These are phyloP conservation scores for Drosophila cardini DNA, from an alignment of 1,140 invertebrate genomes.

Conservation along the genomic window DNA sequence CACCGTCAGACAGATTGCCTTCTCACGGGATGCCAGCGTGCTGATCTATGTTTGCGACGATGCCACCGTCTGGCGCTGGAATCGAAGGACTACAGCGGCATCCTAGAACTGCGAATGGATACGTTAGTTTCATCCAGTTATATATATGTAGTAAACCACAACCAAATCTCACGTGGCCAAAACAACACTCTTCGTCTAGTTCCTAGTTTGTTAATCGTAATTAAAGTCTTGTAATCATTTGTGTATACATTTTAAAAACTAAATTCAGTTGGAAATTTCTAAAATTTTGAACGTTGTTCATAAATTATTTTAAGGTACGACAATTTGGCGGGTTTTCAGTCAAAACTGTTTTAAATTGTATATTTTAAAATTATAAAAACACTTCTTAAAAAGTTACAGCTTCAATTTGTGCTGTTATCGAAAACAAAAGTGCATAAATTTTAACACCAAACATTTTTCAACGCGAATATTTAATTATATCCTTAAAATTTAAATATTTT, in stretches of 20 bases:
- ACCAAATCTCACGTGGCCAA: slow-evolving; percentile 80
- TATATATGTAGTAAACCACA: slow-evolving; percentile 38
- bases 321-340: too few relatives aligned
- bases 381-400: too few relatives aligned
- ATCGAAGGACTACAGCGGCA: slow-evolving; percentile 84
- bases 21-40: slow-evolving; percentile 94
- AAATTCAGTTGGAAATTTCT: background rate
- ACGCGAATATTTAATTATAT: too few relatives aligned
- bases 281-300: too few relatives aligned
- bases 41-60: slow-evolving; percentile 91
- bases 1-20: slow-evolving; percentile 94
- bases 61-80: slow-evolving; percentile 98
- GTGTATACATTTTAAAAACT: background rate
- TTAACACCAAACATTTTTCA: too few relatives aligned
- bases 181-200: slow-evolving; percentile 54
- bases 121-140: background rate
- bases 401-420: background rate
- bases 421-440: background rate
- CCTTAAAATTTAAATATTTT: too few relatives aligned
- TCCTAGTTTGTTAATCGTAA: slow-evolving; percentile 51
- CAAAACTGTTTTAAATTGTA: too few relatives aligned
- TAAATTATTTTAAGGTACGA: too few relatives aligned
- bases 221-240: background rate
- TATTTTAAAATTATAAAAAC: too few relatives aligned
- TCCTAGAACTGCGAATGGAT: slow-evolving; percentile 25